Evolutionary conservation across 2,797 vertebrate species (phyloP).

Genomic region (Neosalanx taihuensis): DNA sequence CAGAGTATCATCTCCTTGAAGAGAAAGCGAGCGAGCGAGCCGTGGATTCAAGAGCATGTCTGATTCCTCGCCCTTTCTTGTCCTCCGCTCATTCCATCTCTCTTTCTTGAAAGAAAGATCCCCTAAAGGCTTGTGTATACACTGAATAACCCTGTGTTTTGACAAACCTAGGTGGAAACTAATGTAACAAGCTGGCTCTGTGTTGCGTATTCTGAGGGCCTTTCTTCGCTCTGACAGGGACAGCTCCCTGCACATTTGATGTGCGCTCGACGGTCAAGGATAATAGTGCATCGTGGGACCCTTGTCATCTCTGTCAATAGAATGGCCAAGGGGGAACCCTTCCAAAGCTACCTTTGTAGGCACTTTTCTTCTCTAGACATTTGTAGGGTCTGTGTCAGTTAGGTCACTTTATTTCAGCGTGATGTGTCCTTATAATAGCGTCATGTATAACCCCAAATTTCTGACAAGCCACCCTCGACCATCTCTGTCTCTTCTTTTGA

Average conservation of each 20-base stretch:
- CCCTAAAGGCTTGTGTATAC: conserved; percentile 84
- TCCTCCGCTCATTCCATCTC: conserved; percentile 41
- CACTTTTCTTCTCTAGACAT: conserved; percentile 77
- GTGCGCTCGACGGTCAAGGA: conserved; percentile 93
- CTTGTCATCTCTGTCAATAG: conserved; percentile 98
- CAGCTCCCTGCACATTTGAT: conserved; percentile 91
- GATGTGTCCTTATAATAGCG: conserved; percentile 80
- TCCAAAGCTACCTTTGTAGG: conserved; percentile 86
- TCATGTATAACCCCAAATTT: conserved; percentile 71
- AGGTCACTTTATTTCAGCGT: conserved; percentile 83
- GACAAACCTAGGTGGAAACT: conserved; percentile 89
- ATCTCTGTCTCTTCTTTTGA: conserved; percentile 56
- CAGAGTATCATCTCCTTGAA: conserved; percentile 67
- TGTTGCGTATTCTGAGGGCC: conserved; percentile 58
- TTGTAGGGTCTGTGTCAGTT: conserved; percentile 74
- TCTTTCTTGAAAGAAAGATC: conserved; percentile 64
- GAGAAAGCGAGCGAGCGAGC: conserved; percentile 51
- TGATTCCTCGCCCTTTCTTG: conserved; percentile 61
- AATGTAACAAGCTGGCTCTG: conserved; percentile 81
- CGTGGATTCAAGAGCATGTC: conserved; percentile 69
- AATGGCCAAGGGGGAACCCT: conserved; percentile 76
- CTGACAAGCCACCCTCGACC: conserved; percentile 76
- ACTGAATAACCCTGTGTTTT: conserved; percentile 84
- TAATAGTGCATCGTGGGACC: conserved; percentile 99
- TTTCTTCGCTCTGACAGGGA: conserved; percentile 83